Evolutionary conservation across 2,888 invertebrate genomes (phyloP).

Genomic region (Bugula neritina): DNA sequence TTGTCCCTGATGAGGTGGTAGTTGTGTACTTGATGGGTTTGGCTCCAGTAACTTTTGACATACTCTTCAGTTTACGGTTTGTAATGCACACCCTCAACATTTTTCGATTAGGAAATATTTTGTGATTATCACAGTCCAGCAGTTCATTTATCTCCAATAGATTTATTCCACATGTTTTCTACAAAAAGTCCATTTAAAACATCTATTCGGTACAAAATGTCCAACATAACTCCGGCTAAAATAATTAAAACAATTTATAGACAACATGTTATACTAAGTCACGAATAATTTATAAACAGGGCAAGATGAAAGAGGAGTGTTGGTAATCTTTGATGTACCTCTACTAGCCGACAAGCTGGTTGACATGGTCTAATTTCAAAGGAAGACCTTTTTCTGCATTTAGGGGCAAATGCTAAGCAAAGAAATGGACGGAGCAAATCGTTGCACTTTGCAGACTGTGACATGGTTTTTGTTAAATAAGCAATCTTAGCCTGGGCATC

Average conservation of each 20-base stretch:
- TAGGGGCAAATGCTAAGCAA: neutral
- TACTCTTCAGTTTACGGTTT: neutral
- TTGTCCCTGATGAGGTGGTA: neutral
- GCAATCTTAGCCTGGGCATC: neutral
- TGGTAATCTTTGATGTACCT: neutral
- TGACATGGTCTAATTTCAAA: conserved; percentile 18
- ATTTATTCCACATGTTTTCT: neutral
- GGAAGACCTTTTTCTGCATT: conserved; percentile 14
- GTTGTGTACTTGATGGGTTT: neutral
- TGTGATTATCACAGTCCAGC: neutral
- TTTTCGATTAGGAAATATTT: neutral
- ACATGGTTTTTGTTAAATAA: neutral
- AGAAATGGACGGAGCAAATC: conserved; percentile 4
- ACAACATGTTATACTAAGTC: too few relatives aligned
- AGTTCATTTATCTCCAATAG: neutral
- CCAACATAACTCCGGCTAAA: too few relatives aligned
- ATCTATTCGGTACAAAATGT: too few relatives aligned
- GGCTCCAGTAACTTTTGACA: conserved; percentile 18
- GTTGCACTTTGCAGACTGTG: neutral
- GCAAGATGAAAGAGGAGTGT: too few relatives aligned
- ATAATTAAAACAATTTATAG: too few relatives aligned
- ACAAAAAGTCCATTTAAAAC: too few relatives aligned
- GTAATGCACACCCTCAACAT: neutral
- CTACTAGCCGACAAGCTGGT: neutral
- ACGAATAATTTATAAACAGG: too few relatives aligned